A percentile compares a stretch with the other conserved stretches of the same genome.
Conservation (phyloP, 2,888 invertebrate species). For the Ceraclea dissimilis region DNA sequence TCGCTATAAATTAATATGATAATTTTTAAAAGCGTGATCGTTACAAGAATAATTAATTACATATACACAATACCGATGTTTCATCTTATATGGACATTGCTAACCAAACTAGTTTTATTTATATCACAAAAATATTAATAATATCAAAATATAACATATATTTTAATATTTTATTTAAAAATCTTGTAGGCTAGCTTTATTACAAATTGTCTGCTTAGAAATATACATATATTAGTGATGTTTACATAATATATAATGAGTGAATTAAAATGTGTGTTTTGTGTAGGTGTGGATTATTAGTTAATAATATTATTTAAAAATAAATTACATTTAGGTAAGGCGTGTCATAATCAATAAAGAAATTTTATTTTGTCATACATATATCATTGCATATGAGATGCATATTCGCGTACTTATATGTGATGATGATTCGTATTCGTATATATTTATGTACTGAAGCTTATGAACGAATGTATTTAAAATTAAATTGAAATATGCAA, state of each 20-base stretch:
- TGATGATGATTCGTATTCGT: no score
- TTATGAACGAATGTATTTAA: no score
- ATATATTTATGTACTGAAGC: no score
- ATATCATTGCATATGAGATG: no score
- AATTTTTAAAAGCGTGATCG: background rate
- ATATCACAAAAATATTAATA: background rate
- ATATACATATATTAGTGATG: background rate
- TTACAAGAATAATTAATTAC: slow-evolving; percentile 2
- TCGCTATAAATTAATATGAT: slow-evolving; percentile 1
- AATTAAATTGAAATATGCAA: no score
- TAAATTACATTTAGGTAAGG: no score
- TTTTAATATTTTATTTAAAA: background rate
- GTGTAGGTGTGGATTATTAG: no score
- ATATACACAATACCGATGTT: background rate
- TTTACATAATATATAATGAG: background rate
- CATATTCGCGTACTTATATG: no score
- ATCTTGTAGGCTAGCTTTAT: background rate
- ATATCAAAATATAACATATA: background rate
- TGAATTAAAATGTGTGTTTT: no score
- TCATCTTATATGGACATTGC: background rate
- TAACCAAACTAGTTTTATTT: background rate
- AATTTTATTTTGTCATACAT: no score
- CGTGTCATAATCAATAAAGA: no score
- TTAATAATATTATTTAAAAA: no score
- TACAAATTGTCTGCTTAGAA: background rate